Evolutionary conservation across 2,888 invertebrate species (phyloP).

Genomic region (Rhyacophila evoluta): DNA sequence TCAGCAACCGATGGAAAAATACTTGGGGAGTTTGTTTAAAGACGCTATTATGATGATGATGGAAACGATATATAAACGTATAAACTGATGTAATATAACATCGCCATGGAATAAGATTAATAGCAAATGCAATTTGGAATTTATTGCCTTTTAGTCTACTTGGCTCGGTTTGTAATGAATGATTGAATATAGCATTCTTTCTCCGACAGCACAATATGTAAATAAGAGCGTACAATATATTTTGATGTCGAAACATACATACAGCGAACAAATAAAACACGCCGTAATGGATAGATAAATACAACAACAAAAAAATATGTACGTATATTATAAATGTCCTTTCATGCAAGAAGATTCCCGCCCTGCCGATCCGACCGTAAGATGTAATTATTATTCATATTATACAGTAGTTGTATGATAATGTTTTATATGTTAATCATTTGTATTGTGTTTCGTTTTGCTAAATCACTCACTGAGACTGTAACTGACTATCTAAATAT

Average conservation of each 20-base stretch:
- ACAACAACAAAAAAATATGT: background rate
- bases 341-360: slow-evolving; percentile 34
- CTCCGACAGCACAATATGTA: slow-evolving; percentile 6
- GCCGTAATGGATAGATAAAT: slow-evolving; percentile 19
- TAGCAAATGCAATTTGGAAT: too few species aligned
- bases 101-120: too few species aligned
- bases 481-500: slow-evolving; percentile 36
- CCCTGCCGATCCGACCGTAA: slow-evolving; percentile 20
- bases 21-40: too few species aligned
- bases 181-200: slow-evolving; percentile 3
- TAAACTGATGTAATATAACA: too few species aligned
- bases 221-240: background rate
- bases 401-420: slow-evolving; percentile 58
- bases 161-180: background rate
- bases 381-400: slow-evolving; percentile 52
- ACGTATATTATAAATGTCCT: background rate
- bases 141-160: background rate
- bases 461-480: slow-evolving; percentile 65
- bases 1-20: too few species aligned
- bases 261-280: slow-evolving; percentile 7
- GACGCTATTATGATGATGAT: too few species aligned
- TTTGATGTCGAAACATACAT: background rate
- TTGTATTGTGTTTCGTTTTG: slow-evolving; percentile 75
- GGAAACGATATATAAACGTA: too few species aligned
- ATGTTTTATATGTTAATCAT: slow-evolving; percentile 73